These are phyloP conservation scores for Chaenocephalus aceratus DNA, from an alignment of 2,113 vertebrate genomes.

Conservation along the genomic window DNA sequence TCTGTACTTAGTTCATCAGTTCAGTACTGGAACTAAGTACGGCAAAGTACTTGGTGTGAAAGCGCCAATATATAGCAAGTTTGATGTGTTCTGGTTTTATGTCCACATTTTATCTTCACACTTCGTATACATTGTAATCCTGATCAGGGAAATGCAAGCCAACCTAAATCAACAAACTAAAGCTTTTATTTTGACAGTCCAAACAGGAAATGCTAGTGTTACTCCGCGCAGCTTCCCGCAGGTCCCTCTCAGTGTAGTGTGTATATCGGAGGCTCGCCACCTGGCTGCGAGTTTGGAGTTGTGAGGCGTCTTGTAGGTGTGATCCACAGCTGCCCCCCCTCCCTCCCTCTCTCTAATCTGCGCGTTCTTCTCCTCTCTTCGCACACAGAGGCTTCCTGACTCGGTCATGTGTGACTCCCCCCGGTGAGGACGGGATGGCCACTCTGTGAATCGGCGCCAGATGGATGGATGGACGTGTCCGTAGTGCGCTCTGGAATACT, in stretches of 20 bases:
- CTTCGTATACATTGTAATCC: background rate
- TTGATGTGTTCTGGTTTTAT: no score
- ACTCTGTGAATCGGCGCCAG: slow-evolving; percentile 53
- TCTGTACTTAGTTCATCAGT: no score
- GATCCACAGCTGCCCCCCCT: background rate
- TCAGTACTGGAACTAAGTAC: no score
- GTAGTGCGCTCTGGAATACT: slow-evolving; percentile 69
- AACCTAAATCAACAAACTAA: background rate
- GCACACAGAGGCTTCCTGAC: background rate
- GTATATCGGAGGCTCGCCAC: slow-evolving; percentile 56
- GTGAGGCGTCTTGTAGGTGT: slow-evolving; percentile 51
- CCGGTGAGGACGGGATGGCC: slow-evolving; percentile 48
- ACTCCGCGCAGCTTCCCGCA: background rate
- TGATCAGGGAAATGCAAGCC: background rate
- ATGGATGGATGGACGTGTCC: slow-evolving; percentile 47
- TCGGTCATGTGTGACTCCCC: slow-evolving; percentile 55
- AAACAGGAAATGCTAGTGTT: background rate
- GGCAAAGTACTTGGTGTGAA: no score
- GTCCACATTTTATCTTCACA: background rate
- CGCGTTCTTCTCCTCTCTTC: background rate
- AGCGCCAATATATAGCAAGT: no score
- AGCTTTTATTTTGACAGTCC: slow-evolving; percentile 52
- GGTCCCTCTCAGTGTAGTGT: slow-evolving; percentile 34
- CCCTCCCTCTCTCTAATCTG: background rate
- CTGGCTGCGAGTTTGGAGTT: slow-evolving; percentile 68